Evolutionary conservation across 2,888 invertebrate genomes (phyloP), one percentile per base, ranked within the genome.

Genomic region (Mesodorylaimus sp.): DNA sequence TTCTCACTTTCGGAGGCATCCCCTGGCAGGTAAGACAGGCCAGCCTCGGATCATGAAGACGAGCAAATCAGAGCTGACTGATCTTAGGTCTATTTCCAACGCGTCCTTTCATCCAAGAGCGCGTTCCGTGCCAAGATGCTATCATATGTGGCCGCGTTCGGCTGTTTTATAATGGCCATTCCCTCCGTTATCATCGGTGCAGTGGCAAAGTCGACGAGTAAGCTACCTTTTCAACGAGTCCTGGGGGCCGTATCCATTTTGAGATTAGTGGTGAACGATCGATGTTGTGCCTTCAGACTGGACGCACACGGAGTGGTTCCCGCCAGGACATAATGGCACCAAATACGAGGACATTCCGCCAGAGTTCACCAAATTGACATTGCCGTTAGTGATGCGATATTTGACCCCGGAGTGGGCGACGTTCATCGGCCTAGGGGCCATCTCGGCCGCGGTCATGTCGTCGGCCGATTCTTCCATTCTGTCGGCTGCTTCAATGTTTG

Each of bases 371-470:
- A 86, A 85, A 63, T 84, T 93, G 82, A 88, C 97, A 60, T 75
- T 97, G 58, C 95, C 95, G 43, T 79, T 97, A 78, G 93, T 95
- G 44, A 75, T 93, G 62, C 93, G 95, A 70, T 86, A 91, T 68
- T 75, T 97, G 48, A 95, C 95, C 7, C 95, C 95, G 0, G 80
- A 83, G 67, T 83, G 84, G 70, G 86, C 97, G 26, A 86, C 93
- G 2, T 95, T 97, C 74, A 84, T 97, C 66, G 95, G 93, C 5
- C 76, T 97, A 56, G 97, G 97, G 0, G 95, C 95, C 5, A 91
- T 97, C 5, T 93, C 93, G 0, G 97, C 95, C 1, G 95, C 95
- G 23, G 95, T 97, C 56, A 97, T 97, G 95, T 93, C 93, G 36
- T 93, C 93, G 1, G 95, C 95, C 0, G 95, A 97, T 71, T 95